Evolutionary conservation across 2,113 vertebrate genomes (phyloP).

Genomic region (Alosa alosa): DNA sequence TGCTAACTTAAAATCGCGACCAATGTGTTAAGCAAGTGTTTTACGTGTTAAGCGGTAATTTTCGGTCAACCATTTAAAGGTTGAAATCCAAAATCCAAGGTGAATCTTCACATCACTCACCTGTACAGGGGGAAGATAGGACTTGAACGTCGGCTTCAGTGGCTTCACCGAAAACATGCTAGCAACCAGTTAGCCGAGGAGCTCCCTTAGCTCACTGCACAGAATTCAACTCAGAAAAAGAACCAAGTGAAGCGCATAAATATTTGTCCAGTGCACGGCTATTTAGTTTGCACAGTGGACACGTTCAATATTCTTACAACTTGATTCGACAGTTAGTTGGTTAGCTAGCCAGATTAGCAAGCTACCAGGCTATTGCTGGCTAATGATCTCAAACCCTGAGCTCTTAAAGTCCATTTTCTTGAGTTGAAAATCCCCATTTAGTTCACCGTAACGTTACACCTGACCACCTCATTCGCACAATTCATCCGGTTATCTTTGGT

Average conservation of each 20-base stretch:
- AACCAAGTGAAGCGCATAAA: background rate
- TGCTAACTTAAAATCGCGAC: background rate
- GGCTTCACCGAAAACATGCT: slow-evolving; percentile 85
- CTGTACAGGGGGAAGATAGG: slow-evolving; percentile 87
- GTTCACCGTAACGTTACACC: background rate
- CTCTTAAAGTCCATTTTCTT: background rate
- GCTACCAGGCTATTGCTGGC: background rate
- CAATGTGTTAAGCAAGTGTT: background rate
- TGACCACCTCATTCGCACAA: background rate
- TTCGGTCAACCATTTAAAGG: background rate
- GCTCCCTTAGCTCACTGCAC: background rate
- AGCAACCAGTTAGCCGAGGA: slow-evolving; percentile 22
- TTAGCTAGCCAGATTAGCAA: background rate
- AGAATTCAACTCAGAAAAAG: background rate
- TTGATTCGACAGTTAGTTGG: too few relatives aligned
- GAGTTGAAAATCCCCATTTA: slow-evolving; percentile 17
- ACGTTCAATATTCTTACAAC: background rate
- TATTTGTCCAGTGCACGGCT: background rate
- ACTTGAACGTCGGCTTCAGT: slow-evolving; percentile 84
- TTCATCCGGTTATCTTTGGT: background rate
- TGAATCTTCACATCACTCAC: slow-evolving; percentile 61
- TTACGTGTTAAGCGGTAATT: too few relatives aligned
- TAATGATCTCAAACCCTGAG: background rate
- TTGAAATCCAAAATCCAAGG: background rate
- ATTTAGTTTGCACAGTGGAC: background rate